Evolutionary conservation across 2,113 vertebrate species (phyloP).

Genomic region (Australoheros scitulus): DNA sequence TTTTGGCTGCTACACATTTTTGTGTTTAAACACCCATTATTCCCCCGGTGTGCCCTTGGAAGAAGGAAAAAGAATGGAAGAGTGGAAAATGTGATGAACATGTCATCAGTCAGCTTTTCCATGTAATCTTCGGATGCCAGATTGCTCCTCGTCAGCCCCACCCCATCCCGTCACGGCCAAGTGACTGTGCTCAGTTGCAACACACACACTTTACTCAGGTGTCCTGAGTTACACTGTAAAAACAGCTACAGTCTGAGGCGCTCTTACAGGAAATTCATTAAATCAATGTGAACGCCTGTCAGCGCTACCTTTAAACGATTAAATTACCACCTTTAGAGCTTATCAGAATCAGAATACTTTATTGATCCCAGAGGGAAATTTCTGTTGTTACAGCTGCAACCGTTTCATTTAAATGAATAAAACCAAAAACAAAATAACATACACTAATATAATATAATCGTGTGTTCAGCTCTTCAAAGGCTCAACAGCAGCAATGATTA

Average conservation of each 20-base stretch:
- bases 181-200: slow-evolving; percentile 32
- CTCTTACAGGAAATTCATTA: background rate
- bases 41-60: background rate
- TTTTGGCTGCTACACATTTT: slow-evolving; percentile 12
- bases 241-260: background rate
- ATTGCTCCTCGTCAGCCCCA: slow-evolving; percentile 46
- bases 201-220: slow-evolving; percentile 47
- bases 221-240: slow-evolving; percentile 26
- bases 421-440: too few relatives aligned
- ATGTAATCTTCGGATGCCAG: slow-evolving; percentile 38
- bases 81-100: slow-evolving; percentile 66
- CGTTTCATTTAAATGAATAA: too few relatives aligned
- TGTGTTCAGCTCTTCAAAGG: background rate
- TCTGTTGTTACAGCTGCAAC: too few relatives aligned
- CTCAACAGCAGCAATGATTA: background rate
- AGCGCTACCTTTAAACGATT: background rate
- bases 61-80: slow-evolving; percentile 4
- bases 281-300: background rate
- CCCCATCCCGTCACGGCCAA: slow-evolving; percentile 45
- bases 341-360: too few relatives aligned
- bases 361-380: too few relatives aligned
- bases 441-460: too few relatives aligned
- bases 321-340: background rate
- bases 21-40: slow-evolving; percentile 11
- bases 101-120: slow-evolving; percentile 65